Conservation (phyloP, 1,140 invertebrate genomes). For the Ptiloglossa arizonensis region DNA sequence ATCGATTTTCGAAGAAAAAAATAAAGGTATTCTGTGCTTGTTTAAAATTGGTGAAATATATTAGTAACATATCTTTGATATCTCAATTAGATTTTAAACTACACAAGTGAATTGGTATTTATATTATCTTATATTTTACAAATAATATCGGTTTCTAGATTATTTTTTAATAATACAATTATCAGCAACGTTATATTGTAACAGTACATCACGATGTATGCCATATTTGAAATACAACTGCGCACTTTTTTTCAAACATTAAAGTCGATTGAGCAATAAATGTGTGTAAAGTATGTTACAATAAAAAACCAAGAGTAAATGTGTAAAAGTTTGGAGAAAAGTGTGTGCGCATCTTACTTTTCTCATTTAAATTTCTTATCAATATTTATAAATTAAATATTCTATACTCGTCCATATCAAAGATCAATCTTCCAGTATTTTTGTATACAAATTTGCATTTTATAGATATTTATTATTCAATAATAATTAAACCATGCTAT, state of each 20-base stretch:
- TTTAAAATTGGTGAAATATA: conserved; percentile 56
- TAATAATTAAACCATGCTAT: conserved; percentile 21
- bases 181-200: conserved; percentile 31
- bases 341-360: conserved; percentile 26
- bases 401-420: conserved; percentile 34
- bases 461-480: conserved; percentile 46
- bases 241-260: conserved; percentile 52
- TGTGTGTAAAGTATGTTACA: conserved; percentile 47
- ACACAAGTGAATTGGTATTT: conserved; percentile 10
- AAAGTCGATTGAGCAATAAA: background rate
- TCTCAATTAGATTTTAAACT: conserved; percentile 24
- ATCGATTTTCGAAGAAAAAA: conserved; percentile 61
- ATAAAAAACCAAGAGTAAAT: conserved; percentile 27
- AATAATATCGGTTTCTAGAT: conserved; percentile 40
- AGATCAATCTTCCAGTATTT: conserved; percentile 55
- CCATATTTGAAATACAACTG: conserved; percentile 33
- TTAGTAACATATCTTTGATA: conserved; percentile 26
- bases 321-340: conserved; percentile 49
- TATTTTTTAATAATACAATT: conserved; percentile 41
- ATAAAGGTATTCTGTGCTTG: conserved; percentile 66
- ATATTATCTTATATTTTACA: conserved; percentile 56
- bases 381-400: conserved; percentile 58
- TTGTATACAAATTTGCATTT: conserved; percentile 46
- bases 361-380: conserved; percentile 47
- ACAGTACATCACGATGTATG: conserved; percentile 31